These are phyloP conservation scores for Papilio aristodemus DNA, from an alignment of 1,140 invertebrate genomes.

Conservation along the genomic window DNA sequence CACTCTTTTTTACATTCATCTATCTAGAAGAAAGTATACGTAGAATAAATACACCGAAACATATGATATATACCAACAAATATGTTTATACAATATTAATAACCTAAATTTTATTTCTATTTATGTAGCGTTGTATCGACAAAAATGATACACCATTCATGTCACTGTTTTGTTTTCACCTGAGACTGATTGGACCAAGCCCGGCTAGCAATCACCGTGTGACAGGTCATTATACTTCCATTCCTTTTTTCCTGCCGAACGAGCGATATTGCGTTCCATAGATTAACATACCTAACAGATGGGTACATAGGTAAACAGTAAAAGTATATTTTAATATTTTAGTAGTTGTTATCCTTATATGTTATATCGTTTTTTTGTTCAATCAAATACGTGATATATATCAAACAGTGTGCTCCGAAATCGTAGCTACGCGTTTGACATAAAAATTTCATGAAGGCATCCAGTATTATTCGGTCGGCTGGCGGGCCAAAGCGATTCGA, in stretches of 20 bases:
- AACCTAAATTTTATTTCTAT: background rate
- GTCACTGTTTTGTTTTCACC: slow-evolving; percentile 15
- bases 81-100: no score
- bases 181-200: slow-evolving; percentile 20
- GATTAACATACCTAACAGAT: slow-evolving; percentile 9
- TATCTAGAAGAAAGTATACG: no score
- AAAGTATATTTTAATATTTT: background rate
- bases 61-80: no score
- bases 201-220: slow-evolving; percentile 11
- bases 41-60: no score
- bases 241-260: slow-evolving; percentile 3
- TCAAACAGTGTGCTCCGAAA: slow-evolving; percentile 1
- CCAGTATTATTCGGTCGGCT: slow-evolving; percentile 24
- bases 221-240: slow-evolving; percentile 8
- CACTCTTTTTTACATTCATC: no score
- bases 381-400: background rate
- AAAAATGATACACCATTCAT: background rate
- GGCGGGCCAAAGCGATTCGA: slow-evolving; percentile 25
- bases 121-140: background rate
- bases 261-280: slow-evolving; percentile 21
- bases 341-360: background rate
- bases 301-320: slow-evolving; percentile 7
- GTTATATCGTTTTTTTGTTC: background rate
- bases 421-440: background rate
- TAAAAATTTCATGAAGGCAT: slow-evolving; percentile 23